These are phyloP conservation scores for Gallirallus australis DNA, from an alignment of 2,797 vertebrate genomes.

Conservation along the genomic window DNA sequence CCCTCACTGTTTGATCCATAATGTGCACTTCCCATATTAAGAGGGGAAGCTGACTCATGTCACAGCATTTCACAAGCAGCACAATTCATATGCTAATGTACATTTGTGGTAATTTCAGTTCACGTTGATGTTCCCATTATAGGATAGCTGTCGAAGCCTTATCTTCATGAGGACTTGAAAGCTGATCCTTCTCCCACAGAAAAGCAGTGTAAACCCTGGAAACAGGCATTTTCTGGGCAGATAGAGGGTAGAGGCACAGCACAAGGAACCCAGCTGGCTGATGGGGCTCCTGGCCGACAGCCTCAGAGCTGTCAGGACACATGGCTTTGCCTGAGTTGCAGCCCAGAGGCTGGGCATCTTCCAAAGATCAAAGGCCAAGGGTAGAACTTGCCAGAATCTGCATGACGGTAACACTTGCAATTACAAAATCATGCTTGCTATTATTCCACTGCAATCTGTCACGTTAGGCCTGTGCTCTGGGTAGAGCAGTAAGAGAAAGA, in stretches of 20 bases:
- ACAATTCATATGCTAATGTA: neutral
- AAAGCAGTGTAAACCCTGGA: neutral
- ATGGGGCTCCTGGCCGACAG: neutral
- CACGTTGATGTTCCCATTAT: neutral
- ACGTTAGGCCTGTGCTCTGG: neutral
- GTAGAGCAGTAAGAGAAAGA: neutral
- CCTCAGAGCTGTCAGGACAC: neutral
- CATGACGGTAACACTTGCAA: rapidly evolving
- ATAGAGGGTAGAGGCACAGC: neutral
- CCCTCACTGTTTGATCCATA: neutral
- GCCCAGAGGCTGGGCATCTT: neutral
- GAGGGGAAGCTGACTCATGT: neutral
- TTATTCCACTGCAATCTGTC: neutral
- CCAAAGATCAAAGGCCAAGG: conserved; percentile 2
- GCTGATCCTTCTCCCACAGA: neutral
- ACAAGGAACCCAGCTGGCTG: neutral
- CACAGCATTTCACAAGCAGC: neutral
- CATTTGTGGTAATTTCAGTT: conserved; percentile 8
- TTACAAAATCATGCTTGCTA: neutral
- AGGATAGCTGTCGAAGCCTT: neutral
- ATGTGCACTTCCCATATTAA: neutral
- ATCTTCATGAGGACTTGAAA: neutral
- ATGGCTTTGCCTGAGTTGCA: neutral
- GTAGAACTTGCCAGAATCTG: neutral
- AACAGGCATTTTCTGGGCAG: neutral